Conservation (phyloP, 2,113 vertebrate species). For the Zosterops japonicus region DNA sequence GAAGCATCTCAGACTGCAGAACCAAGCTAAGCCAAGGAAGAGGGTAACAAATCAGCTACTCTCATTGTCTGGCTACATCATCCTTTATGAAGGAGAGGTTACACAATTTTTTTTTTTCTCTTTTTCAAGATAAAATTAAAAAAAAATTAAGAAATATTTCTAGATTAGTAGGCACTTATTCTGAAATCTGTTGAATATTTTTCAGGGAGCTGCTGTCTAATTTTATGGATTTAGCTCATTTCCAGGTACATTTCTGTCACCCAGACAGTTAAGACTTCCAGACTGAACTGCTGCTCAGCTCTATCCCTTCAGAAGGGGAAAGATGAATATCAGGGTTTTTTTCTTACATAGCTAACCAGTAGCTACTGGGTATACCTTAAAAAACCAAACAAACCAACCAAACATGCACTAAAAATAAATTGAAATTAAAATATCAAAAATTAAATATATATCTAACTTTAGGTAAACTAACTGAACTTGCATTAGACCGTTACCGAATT, state of each 20-base stretch:
- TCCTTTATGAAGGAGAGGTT: not conserved
- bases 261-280: not conserved
- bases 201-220: not conserved
- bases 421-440: not conserved
- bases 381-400: not conserved
- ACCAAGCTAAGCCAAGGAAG: conserved; percentile 4
- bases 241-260: not conserved
- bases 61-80: not conserved
- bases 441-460: not conserved
- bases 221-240: not conserved
- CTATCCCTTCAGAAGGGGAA: not conserved
- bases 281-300: not conserved
- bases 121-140: not conserved
- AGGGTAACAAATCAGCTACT: not conserved
- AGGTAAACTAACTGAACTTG: not conserved
- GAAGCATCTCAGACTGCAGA: conserved; percentile 16
- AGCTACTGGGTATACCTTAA: not conserved
- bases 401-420: not conserved
- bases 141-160: not conserved
- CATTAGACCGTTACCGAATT: not conserved
- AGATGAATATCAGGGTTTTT: not conserved
- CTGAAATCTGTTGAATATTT: not conserved
- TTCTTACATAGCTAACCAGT: not conserved
- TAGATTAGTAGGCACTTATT: not conserved
- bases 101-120: not conserved